These are phyloP conservation scores for Automeris io DNA, from an alignment of 2,888 invertebrate genomes.

Conservation along the genomic window DNA sequence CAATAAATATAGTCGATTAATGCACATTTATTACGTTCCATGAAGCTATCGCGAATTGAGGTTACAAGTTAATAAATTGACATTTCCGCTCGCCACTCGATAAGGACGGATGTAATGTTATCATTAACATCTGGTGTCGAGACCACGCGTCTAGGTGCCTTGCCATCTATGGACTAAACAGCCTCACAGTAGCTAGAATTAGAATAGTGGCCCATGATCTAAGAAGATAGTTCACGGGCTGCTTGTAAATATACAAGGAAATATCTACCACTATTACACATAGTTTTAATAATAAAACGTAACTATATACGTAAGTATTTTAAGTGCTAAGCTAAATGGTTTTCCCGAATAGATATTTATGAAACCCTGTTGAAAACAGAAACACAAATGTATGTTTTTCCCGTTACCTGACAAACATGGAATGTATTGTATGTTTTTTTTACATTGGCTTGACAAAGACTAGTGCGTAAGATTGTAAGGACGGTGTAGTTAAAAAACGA, in stretches of 20 bases:
- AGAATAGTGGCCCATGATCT: conserved; percentile 1
- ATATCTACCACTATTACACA: not conserved
- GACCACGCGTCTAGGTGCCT: conserved; percentile 9
- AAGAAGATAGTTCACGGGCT: not conserved
- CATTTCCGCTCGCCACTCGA: conserved; percentile 12
- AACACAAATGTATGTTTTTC: too few relatives aligned
- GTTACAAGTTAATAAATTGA: conserved; percentile 8
- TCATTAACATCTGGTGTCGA: conserved; percentile 11
- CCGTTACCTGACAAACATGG: too few relatives aligned
- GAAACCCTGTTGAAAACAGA: too few relatives aligned
- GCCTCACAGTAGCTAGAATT: conserved; percentile 3
- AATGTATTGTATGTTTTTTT: too few relatives aligned
- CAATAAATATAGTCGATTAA: not conserved
- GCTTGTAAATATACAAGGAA: not conserved
- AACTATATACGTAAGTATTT: not conserved
- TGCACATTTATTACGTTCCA: conserved; percentile 2
- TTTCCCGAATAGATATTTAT: not conserved
- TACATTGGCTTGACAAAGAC: too few relatives aligned
- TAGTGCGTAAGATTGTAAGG: too few relatives aligned
- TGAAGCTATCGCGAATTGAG: conserved; percentile 4
- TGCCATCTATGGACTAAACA: conserved; percentile 9
- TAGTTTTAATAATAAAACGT: not conserved
- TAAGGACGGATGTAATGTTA: conserved; percentile 10
- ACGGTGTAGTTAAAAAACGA: too few relatives aligned
- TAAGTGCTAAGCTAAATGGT: not conserved